Base-by-base conservation (phyloP, 2,113 vertebrate species). In the Vulpes vulpes region DNA sequence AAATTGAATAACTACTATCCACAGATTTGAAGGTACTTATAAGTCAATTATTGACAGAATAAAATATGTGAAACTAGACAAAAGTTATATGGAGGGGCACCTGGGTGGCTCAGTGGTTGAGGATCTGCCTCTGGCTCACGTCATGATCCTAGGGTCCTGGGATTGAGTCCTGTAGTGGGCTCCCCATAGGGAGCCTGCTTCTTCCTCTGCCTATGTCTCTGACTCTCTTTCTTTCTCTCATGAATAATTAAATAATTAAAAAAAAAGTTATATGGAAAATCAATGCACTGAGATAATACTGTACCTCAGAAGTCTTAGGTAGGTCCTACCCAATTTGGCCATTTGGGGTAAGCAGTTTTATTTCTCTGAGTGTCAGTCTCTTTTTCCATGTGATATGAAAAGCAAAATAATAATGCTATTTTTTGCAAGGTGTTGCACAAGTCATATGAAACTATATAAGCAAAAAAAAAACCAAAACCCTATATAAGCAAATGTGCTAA, bases 401-500 rank as follows among this genome's bases (percentile, higher is more conserved):
- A 73, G 7, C 11, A 88, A 93, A 87, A 51, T 49, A 93, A 20
- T 71, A 65, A 83, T 38, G 9, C 43, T 87, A 30, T 74, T 19
- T 92, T 90, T 62, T 8, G 9, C n/a, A 86, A 0, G 2, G 59
- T 32, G 19, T 65, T 67, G 5, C 35, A 25, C 69, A 12, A n/a
- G 12, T 82, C 23, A 49, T 55, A 38, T 1, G 9, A 87, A 35
- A 65, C 3, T 80, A 49, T 27, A 15, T 64, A 94, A 96, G 19
- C 11, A 96, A 93, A 87, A 43, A 43, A 43, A 43, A 43, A 43
- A 43, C 6, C 6, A 43, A 43, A 7, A 5, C 43, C 43, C 2
- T 80, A 49, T 27, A 15, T 64, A 94, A 96, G 19, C 11, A 96
- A 93, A 87, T 59, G 49, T 20, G 35, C 19, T 94, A 73, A 94